Evolutionary conservation across 2,888 invertebrate species (phyloP).

Genomic region (Eledona agricola): DNA sequence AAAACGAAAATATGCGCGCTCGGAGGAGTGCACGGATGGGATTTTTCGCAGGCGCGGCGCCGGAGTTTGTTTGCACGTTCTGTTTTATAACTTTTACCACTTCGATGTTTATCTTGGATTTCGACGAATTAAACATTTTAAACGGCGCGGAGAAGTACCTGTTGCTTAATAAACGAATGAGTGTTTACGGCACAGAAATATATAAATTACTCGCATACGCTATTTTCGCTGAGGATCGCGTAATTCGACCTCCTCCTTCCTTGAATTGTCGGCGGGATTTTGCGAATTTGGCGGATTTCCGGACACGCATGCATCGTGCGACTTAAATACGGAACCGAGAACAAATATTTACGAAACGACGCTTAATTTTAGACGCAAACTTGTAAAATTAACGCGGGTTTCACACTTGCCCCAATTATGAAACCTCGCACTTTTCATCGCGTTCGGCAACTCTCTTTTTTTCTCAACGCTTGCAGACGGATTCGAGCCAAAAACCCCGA

Average conservation of each 20-base stretch:
- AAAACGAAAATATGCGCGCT: slow-evolving; percentile 36
- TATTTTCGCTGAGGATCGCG: slow-evolving; percentile 28
- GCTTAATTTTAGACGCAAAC: slow-evolving; percentile 3
- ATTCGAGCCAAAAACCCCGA: no score
- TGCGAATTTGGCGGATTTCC: slow-evolving; percentile 1
- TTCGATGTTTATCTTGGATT: slow-evolving; percentile 36
- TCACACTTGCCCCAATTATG: no score
- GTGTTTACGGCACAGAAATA: slow-evolving; percentile 33
- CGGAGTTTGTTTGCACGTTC: slow-evolving; percentile 34
- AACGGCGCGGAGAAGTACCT: slow-evolving; percentile 34
- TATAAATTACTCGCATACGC: slow-evolving; percentile 33
- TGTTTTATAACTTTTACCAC: slow-evolving; percentile 37
- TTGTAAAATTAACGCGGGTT: no score
- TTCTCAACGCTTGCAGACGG: no score
- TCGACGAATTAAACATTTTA: slow-evolving; percentile 34
- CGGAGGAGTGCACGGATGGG: slow-evolving; percentile 24
- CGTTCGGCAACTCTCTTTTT: no score
- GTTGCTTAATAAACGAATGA: slow-evolving; percentile 36
- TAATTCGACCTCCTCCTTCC: background rate
- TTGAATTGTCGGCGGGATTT: background rate
- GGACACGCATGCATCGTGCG: slow-evolving; percentile 1
- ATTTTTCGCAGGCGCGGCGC: slow-evolving; percentile 32
- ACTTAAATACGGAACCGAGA: slow-evolving; percentile 2
- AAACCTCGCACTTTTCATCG: no score
- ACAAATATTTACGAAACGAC: slow-evolving; percentile 9